Evolutionary conservation across 2,797 vertebrate genomes (phyloP), one percentile per base, ranked within the genome.

Genomic region (Poeciliopsis infans): DNA sequence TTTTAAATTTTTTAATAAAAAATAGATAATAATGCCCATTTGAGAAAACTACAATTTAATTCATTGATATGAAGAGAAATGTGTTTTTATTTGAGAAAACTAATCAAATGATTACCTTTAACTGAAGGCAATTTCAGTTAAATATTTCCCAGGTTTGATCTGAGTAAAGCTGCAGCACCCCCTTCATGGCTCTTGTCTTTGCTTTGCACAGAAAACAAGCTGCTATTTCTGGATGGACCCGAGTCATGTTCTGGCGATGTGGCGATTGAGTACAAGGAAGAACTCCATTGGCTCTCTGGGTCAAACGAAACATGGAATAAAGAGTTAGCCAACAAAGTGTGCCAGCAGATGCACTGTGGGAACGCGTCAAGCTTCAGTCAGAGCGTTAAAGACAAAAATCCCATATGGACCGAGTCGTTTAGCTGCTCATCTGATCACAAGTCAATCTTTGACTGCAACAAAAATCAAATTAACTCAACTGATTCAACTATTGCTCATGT

Each of bases 311-410:
- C 47, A 0, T 90, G 88, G 92, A 87, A 74, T 39, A 0, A 3
- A 0, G 0, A 6, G 0, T 20, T 47, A 1, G 94, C 93, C n/a
- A 0, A 72, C 5, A 0, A 11, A 0, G 84, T 92, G 68, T 96
- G 95, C 78, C 28, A 0, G 3, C 72, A 81, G 79, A 82, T 72
- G 81, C 43, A 83, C 1, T 96, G 95, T 69, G 93, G 90, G 33
- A 0, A 0, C 0, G 43, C 39, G 0, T 0, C 0, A 0, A 0
- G 0, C 0, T 13, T 33, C 7, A 0, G 0, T 20, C 0, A 2
- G 0, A 0, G 0, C 0, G 31, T 31, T 0, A 5, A 0, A 0
- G 0, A 0, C 13, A 0, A 0, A 8, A 0, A 2, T 33, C 1
- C 11, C 0, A 0, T 86, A 3, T 89, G 79, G 83, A 0, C 0